Conservation (phyloP, 2,888 invertebrate genomes). For the Drosophila fungiperda region DNA sequence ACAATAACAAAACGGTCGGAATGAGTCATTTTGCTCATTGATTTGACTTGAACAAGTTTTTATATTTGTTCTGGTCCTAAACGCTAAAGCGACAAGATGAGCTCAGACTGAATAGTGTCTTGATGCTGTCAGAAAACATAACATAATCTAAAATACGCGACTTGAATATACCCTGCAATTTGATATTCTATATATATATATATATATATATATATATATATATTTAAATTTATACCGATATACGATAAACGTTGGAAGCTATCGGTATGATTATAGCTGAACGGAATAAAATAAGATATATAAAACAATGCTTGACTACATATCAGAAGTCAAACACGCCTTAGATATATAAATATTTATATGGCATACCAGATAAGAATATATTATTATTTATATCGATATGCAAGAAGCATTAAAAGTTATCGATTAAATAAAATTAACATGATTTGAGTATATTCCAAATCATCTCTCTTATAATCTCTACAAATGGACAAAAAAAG, state of each 20-base stretch:
- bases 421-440: background rate
- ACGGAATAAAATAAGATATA: background rate
- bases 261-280: background rate
- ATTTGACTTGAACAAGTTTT: constrained; percentile 49
- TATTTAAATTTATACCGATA: background rate
- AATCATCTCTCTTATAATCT: background rate
- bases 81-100: constrained; percentile 53
- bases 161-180: background rate
- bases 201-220: background rate
- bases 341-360: background rate
- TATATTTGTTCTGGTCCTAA: constrained; percentile 23
- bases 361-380: background rate
- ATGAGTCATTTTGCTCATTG: constrained; percentile 41
- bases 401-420: background rate
- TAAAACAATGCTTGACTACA: background rate
- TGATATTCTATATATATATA: background rate
- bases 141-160: constrained; percentile 8
- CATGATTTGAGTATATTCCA: background rate
- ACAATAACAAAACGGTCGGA: constrained; percentile 41
- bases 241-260: background rate
- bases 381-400: background rate
- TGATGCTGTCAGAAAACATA: constrained; percentile 61
- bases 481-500: background rate
- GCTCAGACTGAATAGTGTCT: constrained; percentile 52
- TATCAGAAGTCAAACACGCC: background rate